Base-by-base conservation (phyloP, 2,113 vertebrate species). In the Atherinomorus stipes region DNA sequence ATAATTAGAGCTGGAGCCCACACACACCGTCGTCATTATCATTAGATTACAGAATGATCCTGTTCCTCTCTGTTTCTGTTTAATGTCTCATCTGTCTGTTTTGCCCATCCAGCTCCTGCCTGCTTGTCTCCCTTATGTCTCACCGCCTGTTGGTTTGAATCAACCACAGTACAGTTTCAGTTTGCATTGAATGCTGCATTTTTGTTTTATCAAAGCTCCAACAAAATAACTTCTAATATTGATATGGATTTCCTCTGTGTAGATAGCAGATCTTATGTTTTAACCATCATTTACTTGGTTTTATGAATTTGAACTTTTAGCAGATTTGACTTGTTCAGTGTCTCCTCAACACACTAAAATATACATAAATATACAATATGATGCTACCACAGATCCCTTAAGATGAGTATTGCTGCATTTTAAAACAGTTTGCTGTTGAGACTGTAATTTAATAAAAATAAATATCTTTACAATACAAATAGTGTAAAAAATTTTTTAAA, bases 11-110 rank as follows among this genome's bases (percentile, higher is more conserved):
- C 37, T 57, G 18, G 51, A 76, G 68, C 61, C 22, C 25, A 61
- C 44, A 81, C 74, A 81, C 74, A 64, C 75, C 57, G 72, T 64
- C 80, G 52, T 65, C 70, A 61, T 68, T 64, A 67, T 81, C 78
- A 89, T 87, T 87, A 76, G 86, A 89, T 89, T 85, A 88, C 68
- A 78, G 58, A 62, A 56, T 16, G 22, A 71, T 78, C 42, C 64
- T 84, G 79, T 65, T 86, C 59, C 68, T 64, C 71, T 85, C 66
- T 47, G 40, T 75, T 73, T 82, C 68, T 78, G 58, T 77, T 85
- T 77, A 75, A 64, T 47, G 58, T 84, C 86, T 78, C 69, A 61
- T 91, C 80, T 67, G 65, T 83, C 79, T 79, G 57, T 76, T 75
- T 71, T 49, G 42, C 12, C 12, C 31, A n/a, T 31, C 54, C 38